Evolutionary conservation across 1,140 invertebrate species (phyloP), one percentile per base, ranked within the genome.

Genomic region (Lordiphosa stackelbergi): DNA sequence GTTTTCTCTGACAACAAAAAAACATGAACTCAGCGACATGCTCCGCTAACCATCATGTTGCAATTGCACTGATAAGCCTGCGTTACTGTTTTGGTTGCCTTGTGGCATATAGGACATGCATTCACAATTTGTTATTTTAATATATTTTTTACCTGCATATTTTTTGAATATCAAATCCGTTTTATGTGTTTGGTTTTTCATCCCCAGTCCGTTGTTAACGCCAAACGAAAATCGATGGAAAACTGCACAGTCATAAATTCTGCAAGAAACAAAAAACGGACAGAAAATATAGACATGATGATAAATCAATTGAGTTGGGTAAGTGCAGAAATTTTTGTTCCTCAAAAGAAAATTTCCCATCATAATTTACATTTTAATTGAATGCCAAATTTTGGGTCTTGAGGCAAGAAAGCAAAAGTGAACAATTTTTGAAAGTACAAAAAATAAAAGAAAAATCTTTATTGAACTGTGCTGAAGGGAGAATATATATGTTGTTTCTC

Each of bases 131-230:
- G 19, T 36, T 48, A 6, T 11, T 28, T 37, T 37, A 10, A 24
- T 35, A 10, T 35, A 48, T 36, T 38, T 81, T 81, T 71, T 19
- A 86, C 85, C 85, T 86, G 85, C 85, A 86, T 86, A 73, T 83
- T 86, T 79, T 75, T 71, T 64, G 56, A 78, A 78, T 75, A 73
- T 86, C 69, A 83, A 83, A 78, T 86, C 75, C 79, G 66, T 86
- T 81, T 69, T 85, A 74, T 85, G 58, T 77, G 69, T 66, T 85
- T 70, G 75, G 84, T 73, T 53, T 86, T 86, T 86, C 85, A 86
- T 86, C 85, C 85, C 85, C 85, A 86, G 75, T 86, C 79, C 83
- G 71, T 85, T 86, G 69, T 71, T 73, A 73, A 66, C 65, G 72
- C 57, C 69, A 73, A 54, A 74, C 68, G 63, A 83, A 85, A 85